These are phyloP conservation scores for Antheraea assamensis DNA, from an alignment of 2,888 invertebrate species.

Conservation along the genomic window DNA sequence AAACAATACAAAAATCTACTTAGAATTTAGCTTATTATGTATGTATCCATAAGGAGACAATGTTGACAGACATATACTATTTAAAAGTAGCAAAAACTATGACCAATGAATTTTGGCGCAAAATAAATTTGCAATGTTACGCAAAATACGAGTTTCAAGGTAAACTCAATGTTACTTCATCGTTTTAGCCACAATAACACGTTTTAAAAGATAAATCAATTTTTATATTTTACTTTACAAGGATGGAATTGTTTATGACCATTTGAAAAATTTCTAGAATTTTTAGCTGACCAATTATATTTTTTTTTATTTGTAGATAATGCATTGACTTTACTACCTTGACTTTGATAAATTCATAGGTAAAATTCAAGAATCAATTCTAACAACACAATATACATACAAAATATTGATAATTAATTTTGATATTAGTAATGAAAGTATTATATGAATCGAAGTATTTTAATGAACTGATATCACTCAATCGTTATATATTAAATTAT, in stretches of 20 bases:
- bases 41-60: not conserved
- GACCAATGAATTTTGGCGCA: not conserved
- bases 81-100: not conserved
- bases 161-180: not conserved
- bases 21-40: not conserved
- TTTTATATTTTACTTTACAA: conserved; percentile 8
- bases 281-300: not conserved
- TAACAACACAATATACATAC: not conserved
- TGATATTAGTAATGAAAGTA: conserved; percentile 36
- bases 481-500: conserved; percentile 40
- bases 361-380: not conserved
- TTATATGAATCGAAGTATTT: conserved; percentile 45
- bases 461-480: conserved; percentile 31
- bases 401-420: conserved; percentile 5
- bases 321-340: not conserved
- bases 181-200: not conserved
- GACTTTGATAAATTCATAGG: not conserved
- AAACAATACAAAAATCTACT: not conserved
- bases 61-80: not conserved
- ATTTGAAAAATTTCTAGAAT: conserved; percentile 10
- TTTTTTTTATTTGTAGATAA: not conserved
- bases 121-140: not conserved
- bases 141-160: conserved; percentile 3
- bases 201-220: not conserved
- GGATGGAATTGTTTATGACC: not conserved